Base-by-base conservation (phyloP, 1,140 invertebrate species). In the Leucophenga varia region DNA sequence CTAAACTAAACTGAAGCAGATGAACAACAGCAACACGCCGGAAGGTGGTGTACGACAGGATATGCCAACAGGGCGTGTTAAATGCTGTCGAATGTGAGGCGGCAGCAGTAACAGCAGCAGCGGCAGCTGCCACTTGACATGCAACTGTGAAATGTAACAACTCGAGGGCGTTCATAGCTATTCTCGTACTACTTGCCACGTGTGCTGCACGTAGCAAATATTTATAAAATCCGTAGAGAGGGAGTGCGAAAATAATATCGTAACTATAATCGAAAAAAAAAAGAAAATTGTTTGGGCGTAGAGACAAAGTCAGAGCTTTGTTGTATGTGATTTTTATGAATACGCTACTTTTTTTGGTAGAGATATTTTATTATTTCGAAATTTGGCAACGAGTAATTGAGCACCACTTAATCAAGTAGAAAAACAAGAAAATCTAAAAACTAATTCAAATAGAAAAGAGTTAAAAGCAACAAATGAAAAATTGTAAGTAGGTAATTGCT, bases 71-170 rank as follows among this genome's bases (percentile, higher is more conserved):
- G 28, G 37, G 28, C 14, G 20, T 16, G 7, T 8, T 8, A 25
- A 10, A 34, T 39, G 40, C 36, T 16, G 28, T 28, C 19, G 35
- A 35, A 25, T 34, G 39, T 16, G 37, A 36, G 40, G 20, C 32
- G 39, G 45, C 31, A 14, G 43, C 39, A 53, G 52, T 42, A 64
- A 43, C 61, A 67, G 45, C 31, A 14, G 43, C 39, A 53, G 52
- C 44, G 64, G 45, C 61, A 67, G 61, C 61, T 65, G 61, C 55
- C 61, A 63, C 61, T 65, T 65, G 61, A 65, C 64, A 56, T 63
- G 61, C 63, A 59, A 59, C 63, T 54, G 53, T 50, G 61, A 6
- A 28, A 39, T 52, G 61, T 63, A 59, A 65, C 63, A 65, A 63
- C 61, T 65, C 55, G 59, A 65, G 59, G 59, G 63, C 55, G 54